Base-by-base conservation (phyloP, 2,888 invertebrate genomes). In the Acrobasis consociella region DNA sequence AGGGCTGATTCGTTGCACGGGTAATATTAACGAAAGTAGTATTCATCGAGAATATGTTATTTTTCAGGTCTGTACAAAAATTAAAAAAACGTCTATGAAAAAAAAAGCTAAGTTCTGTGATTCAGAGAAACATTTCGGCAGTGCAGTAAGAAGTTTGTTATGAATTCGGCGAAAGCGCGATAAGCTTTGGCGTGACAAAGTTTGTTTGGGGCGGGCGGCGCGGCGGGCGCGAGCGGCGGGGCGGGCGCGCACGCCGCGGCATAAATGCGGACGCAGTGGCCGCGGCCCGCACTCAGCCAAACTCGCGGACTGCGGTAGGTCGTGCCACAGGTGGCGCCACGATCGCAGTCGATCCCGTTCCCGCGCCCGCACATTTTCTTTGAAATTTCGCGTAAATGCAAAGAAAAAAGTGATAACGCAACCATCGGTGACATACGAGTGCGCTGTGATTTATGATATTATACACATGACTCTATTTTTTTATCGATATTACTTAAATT, bases 381-480 rank as follows among this genome's bases (percentile, higher is more conserved):
- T 92, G 91, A 92, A 87, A 92, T 86, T 91, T 90, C 87, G 86
- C 73, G 85, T 69, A 88, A 87, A 86, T 92, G 91, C 91, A 92
- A 92, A 92, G 91, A 91, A 87, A 89, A 80, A 85, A 88, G 90
- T 87, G 88, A 84, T 78, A 78, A 85, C 84, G 86, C 79, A 78
- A 85, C 76, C 75, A 79, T 83, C 72, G 80, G 89, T 90, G 89
- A 86, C 83, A 79, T 75, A 74, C 81, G 74, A 82, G 91, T 89
- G 90, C 82, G 72, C 80, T 87, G 92, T 91, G 90, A 83, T 86
- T 82, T 69, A 82, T 85, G 72, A 79, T 84, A 82, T 74, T 73
- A 72, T 73, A 75, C 68, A 71, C 69, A 76, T 79, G 71, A 81
- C 77, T 82, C 77, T 79, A 81, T 80, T 84, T 82, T 77, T 82